phyloP scores from a whole-genome alignment of 1,140 invertebrate species.

The Calosoma granatense region DNA sequence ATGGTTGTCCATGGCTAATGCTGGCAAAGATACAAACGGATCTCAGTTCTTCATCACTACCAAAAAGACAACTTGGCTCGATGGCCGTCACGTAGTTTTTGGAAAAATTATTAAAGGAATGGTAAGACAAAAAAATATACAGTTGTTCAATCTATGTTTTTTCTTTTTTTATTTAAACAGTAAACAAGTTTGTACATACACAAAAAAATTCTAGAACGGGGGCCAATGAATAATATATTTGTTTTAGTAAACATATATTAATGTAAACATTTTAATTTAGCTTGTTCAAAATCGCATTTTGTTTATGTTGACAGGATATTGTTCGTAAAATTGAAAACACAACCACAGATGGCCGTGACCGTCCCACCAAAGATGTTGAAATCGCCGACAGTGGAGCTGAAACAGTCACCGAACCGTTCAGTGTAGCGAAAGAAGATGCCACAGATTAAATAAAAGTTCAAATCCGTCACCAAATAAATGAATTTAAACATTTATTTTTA shows the following conservation, averaged over 20 bases:
- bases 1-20: slow-evolving; percentile 95
- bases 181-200: too few species aligned
- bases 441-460: slow-evolving; percentile 39
- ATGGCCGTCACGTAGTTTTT: slow-evolving; percentile 95
- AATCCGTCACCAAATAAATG: neutral
- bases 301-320: slow-evolving; percentile 53
- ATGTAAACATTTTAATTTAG: too few species aligned
- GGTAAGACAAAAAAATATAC: slow-evolving; percentile 40
- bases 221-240: too few species aligned
- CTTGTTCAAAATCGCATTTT: too few species aligned
- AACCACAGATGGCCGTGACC: slow-evolving; percentile 64
- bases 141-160: too few species aligned
- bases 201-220: too few species aligned
- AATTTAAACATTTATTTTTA: neutral
- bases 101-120: slow-evolving; percentile 89
- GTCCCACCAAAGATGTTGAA: slow-evolving; percentile 66
- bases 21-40: slow-evolving; percentile 94
- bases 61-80: slow-evolving; percentile 87
- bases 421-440: slow-evolving; percentile 73
- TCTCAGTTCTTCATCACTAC: slow-evolving; percentile 97
- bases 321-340: slow-evolving; percentile 75
- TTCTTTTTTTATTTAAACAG: too few species aligned
- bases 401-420: slow-evolving; percentile 61
- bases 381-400: slow-evolving; percentile 66
- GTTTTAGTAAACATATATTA: too few species aligned